Evolutionary conservation across 2,797 vertebrate genomes (phyloP).

Genomic region (Chromis chromis): DNA sequence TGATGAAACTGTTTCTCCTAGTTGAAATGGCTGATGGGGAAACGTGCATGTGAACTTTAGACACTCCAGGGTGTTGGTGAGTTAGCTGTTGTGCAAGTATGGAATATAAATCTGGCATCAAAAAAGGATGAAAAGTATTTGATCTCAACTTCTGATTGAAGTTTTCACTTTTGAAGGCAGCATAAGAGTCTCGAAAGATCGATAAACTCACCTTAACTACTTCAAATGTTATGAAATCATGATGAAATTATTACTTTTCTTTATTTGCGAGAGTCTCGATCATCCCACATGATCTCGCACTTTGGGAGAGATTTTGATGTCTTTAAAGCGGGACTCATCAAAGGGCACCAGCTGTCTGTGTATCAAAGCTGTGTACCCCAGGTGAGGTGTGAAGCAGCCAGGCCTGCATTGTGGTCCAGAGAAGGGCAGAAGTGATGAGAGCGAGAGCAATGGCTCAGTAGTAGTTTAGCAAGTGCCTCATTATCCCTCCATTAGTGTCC

Average conservation of each 20-base stretch:
- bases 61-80: neutral
- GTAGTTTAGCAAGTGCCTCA: neutral
- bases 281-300: constrained; percentile 39
- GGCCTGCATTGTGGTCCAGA: constrained; percentile 8
- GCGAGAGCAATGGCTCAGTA: neutral
- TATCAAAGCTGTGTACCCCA: constrained; percentile 27
- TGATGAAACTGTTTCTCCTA: neutral
- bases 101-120: constrained; percentile 29
- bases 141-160: constrained; percentile 34
- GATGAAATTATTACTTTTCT: constrained; percentile 56
- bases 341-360: constrained; percentile 48
- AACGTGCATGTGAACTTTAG: neutral
- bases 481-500: neutral
- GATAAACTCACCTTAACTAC: constrained; percentile 39
- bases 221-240: constrained; percentile 63
- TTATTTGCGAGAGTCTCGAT: constrained; percentile 27
- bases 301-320: constrained; percentile 42
- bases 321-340: constrained; percentile 57
- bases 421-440: constrained; percentile 12
- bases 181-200: constrained; percentile 25
- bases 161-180: constrained; percentile 19
- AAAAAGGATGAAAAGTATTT: constrained; percentile 30
- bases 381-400: constrained; percentile 35
- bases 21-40: neutral
- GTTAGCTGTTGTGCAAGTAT: constrained; percentile 13